A percentile compares a stretch with the other conserved stretches of the same genome.
Evolutionary conservation across 2,113 vertebrate genomes (phyloP).

Genomic region (Salvelinus sp.): DNA sequence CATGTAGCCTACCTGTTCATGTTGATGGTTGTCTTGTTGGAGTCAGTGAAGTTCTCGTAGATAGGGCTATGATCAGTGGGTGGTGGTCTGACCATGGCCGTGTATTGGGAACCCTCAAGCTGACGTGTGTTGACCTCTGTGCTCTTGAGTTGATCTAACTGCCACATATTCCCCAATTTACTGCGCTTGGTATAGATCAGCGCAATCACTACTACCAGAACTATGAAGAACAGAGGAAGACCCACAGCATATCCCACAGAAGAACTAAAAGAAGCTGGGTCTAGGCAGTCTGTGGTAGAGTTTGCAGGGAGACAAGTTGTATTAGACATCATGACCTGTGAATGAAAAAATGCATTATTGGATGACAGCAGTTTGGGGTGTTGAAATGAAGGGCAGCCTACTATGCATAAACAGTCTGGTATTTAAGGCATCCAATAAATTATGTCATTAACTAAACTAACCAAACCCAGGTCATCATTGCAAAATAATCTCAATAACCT

Average conservation of each 20-base stretch:
- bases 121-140: constrained; percentile 8
- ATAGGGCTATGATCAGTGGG: constrained; percentile 40
- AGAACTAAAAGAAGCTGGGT: fast-evolving
- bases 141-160: neutral
- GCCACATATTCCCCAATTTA: constrained; percentile 16
- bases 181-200: constrained; percentile 34
- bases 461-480: too few species aligned
- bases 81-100: neutral
- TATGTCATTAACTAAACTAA: too few species aligned
- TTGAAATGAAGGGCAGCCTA: too few species aligned
- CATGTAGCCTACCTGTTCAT: constrained; percentile 40
- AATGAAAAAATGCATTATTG: too few species aligned
- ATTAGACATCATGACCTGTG: neutral
- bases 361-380: too few species aligned
- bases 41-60: constrained; percentile 65
- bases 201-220: constrained; percentile 20
- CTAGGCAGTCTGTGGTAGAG: neutral
- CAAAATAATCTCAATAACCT: too few species aligned
- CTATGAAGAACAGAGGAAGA: constrained; percentile 45
- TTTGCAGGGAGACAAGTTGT: neutral
- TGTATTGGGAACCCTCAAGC: constrained; percentile 22
- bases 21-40: neutral
- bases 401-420: too few species aligned
- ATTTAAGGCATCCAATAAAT: too few species aligned
- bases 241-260: constrained; percentile 28